phyloP scores from a whole-genome alignment of 2,113 vertebrate species.

The Peromyscus maniculatus region DNA sequence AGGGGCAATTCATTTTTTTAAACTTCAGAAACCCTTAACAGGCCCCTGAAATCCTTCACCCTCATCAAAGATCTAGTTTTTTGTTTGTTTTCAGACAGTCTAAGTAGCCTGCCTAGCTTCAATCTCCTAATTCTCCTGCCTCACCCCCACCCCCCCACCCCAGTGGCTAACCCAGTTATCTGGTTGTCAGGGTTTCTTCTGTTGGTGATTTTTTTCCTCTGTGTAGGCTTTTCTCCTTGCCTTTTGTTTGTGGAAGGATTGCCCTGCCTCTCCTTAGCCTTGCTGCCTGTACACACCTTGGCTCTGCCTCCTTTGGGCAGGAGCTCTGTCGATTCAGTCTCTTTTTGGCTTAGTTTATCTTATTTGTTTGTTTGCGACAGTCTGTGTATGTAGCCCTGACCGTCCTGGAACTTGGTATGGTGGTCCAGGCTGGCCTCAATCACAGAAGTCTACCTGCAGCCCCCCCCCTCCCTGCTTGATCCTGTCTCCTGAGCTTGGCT shows the following conservation, averaged over 20 bases:
- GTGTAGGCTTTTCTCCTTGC: not conserved
- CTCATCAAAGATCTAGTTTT: not conserved
- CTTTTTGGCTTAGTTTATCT: not conserved
- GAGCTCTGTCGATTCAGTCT: not conserved
- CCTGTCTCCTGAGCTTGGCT: not conserved
- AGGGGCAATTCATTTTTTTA: not conserved
- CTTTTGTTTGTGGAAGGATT: not conserved
- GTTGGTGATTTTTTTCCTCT: not conserved
- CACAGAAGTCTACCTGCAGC: not conserved
- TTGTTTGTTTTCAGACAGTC: not conserved
- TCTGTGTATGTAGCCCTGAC: not conserved
- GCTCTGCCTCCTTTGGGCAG: not conserved
- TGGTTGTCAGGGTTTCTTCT: not conserved
- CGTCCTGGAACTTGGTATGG: not conserved
- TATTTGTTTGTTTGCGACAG: not conserved
- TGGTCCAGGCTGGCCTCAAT: not conserved
- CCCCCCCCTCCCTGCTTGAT: not conserved
- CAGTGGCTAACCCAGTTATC: not conserved
- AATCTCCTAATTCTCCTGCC: not conserved
- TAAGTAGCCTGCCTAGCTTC: not conserved
- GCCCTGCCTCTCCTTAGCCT: not conserved
- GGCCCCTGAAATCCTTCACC: slow-evolving; percentile 26
- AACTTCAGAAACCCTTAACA: not conserved
- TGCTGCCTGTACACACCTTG: not conserved
- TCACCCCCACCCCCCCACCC: not conserved